Evolutionary conservation across 2,797 vertebrate genomes (phyloP).

Genomic region (Coluber constrictor): DNA sequence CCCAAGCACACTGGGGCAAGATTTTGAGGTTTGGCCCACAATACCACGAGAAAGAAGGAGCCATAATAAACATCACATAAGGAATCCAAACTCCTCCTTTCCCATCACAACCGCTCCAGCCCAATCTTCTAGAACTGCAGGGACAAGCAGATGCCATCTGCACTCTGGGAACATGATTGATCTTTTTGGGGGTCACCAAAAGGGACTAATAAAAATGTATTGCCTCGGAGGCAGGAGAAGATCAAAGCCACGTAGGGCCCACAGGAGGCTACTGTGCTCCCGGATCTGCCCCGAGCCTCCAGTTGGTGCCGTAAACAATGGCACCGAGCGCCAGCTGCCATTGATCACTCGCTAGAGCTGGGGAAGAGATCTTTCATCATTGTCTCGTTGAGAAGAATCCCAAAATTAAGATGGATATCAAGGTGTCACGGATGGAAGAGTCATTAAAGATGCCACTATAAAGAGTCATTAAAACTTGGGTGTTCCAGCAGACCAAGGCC

Average conservation of each 20-base stretch:
- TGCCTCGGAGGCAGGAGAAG: conserved; percentile 45
- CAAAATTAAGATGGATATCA: conserved; percentile 68
- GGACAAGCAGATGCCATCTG: conserved; percentile 12
- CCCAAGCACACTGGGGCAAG: neutral
- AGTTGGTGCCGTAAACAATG: conserved; percentile 64
- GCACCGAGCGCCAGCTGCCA: conserved; percentile 61
- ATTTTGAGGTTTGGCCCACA: neutral
- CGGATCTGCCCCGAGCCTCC: conserved; percentile 47
- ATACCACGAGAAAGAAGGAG: neutral
- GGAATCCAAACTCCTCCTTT: too few species aligned
- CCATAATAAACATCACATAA: neutral
- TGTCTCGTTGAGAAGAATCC: conserved; percentile 62
- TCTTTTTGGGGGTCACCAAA: conserved; percentile 48
- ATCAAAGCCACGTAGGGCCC: conserved; percentile 50
- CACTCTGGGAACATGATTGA: conserved; percentile 34
- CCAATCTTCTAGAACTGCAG: neutral
- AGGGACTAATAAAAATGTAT: conserved; percentile 45
- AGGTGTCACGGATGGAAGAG: conserved; percentile 57
- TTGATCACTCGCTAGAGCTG: conserved; percentile 59
- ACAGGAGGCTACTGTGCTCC: conserved; percentile 49
- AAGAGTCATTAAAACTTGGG: conserved; percentile 44
- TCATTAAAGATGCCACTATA: conserved; percentile 39
- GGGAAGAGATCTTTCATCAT: conserved; percentile 69
- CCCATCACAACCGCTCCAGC: too few species aligned
- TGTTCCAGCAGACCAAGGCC: conserved; percentile 11